A percentile compares a stretch with the other conserved stretches of the same genome.
These are phyloP conservation scores for Clarias gariepinus DNA, from an alignment of 2,113 vertebrate genomes.

Conservation along the genomic window DNA sequence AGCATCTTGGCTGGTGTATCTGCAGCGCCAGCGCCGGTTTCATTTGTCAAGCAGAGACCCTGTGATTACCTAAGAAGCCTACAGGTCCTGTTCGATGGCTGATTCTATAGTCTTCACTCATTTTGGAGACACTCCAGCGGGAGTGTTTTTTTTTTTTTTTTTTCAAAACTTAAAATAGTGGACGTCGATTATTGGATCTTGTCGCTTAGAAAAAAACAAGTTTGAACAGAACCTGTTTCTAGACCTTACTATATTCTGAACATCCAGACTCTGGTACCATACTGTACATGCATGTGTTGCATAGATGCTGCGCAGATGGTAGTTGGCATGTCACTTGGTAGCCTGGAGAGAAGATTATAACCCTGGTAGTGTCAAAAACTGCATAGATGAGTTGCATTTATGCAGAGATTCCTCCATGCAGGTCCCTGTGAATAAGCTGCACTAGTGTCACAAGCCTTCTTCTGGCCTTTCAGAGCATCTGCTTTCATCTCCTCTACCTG, in stretches of 20 bases:
- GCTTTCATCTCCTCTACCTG: neutral
- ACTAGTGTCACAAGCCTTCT: neutral
- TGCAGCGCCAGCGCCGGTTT: conserved; percentile 56
- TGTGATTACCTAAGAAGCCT: conserved; percentile 50
- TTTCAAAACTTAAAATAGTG: neutral
- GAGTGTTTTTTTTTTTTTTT: neutral
- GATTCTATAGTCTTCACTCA: conserved; percentile 48
- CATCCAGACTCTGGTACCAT: too few relatives aligned
- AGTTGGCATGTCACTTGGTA: neutral
- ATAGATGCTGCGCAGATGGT: neutral
- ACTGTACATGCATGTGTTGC: neutral
- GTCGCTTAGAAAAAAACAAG: neutral
- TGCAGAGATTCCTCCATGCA: neutral
- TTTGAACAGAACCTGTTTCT: neutral
- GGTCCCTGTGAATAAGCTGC: neutral
- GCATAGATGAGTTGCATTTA: neutral
- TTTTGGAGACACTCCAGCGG: neutral
- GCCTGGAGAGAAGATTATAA: neutral
- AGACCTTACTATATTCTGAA: neutral
- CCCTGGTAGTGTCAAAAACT: neutral
- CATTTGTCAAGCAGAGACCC: conserved; percentile 64
- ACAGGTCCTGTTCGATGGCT: conserved; percentile 26
- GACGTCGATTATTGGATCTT: neutral
- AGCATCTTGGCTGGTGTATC: conserved; percentile 51
- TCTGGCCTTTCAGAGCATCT: neutral